Evolutionary conservation across 2,797 vertebrate genomes (phyloP), one percentile per base, ranked within the genome.

Genomic region (Cyprinella venusta): DNA sequence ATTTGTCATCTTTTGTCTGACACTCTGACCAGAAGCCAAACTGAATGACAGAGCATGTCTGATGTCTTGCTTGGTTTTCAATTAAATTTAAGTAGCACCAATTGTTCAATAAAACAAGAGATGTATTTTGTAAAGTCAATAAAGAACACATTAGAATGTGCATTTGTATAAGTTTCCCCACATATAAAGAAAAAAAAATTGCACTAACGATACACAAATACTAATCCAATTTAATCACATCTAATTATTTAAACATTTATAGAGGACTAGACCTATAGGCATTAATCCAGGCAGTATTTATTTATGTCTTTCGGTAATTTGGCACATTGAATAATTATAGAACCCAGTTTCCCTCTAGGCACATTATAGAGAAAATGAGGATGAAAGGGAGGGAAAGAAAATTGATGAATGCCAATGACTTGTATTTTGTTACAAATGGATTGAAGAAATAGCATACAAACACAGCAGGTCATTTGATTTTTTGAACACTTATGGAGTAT

Each of bases 381-480:
- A 70, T 13, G 24, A 21, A 76, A 52, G 54, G 6, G 74, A 69
- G 65, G 59, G 45, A 30, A 64, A 50, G 77, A 26, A 50, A 40
- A 63, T 30, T 65, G 77, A 85, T 84, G 87, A 84, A 87, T 84
- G 88, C 61, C 42, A 87, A 80, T 87, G 85, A 82, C 89, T 90
- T 82, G 90, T 93, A 91, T 92, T 92, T 92, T 85, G 88, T 82
- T 90, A 87, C 89, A 92, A 92, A 92, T 91, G 88, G 89, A 88
- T 91, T 88, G 87, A 88, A 89, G 79, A 81, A 83, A 91, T 88
- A 91, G 90, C 65, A 76, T 80, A 75, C 48, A 79, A 82, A 84
- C 63, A 71, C 59, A 52, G 30, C 64, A 72, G 38, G 21, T 24
- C n/a, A 48, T 72, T 21, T 21, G 42, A 48, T 12, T 40, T 56